Base-by-base conservation (phyloP, 2,797 vertebrate species). In the Pseudomugil gertrudae region DNA sequence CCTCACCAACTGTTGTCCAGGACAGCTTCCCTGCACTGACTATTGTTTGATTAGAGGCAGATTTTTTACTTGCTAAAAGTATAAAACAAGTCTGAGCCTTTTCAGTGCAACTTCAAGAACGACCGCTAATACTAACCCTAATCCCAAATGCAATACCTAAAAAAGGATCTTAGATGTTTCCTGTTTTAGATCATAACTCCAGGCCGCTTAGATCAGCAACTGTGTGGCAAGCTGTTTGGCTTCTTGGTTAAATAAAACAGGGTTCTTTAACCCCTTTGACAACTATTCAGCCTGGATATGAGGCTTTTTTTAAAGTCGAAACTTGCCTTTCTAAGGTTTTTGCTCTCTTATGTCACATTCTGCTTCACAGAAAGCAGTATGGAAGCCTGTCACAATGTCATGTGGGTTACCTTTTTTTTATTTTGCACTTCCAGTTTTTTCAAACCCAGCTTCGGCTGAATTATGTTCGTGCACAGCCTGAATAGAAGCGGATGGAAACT, bases 1-100 rank as follows among this genome's bases (percentile, higher is more conserved):
- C 77, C 73, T 80, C 78, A 69, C 81, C 86, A 89, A 84, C 81
- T 82, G 88, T 80, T 86, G 74, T 66, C 74, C 7, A 15, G 78
- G 76, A 87, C 82, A 29, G 59, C 74, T 47, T 74, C 66, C 52
- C 65, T 64, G 11, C 8, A 24, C 72, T 63, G 72, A 48, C 75
- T 86, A 82, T 71, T 78, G 63, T 79, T 79, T 75, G n/a, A 79
- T 76, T 59, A 77, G 48, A 57, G 23, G 57, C 58, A 27, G 61
- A 40, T 50, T 63, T n/a, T 77, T 83, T 64, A 63, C 75, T 70
- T 75, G 52, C 57, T 45, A 13, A 54, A 69, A 61, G 48, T 36
- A 19, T 14, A 50, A 30, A 26, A 72, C 45, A 21, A 23, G 26
- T 50, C 19, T 59, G 13, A 13, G 17, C 9, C 13, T 29, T 11